Base-by-base conservation (phyloP, 1,140 invertebrate species). In the Drosophila setifemur region DNA sequence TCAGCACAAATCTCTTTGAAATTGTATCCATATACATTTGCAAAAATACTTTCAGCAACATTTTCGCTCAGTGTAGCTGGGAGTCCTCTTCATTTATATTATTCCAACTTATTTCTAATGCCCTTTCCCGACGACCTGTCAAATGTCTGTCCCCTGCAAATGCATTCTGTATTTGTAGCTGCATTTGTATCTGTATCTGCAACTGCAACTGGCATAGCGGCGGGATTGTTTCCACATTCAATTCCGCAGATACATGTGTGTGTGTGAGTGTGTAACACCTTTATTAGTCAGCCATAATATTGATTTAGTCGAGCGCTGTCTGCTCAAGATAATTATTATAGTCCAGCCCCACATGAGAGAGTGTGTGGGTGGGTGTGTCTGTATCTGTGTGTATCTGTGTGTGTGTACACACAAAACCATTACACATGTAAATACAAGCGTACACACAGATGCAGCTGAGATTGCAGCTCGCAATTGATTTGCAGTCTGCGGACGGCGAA, bases 301-400 rank as follows among this genome's bases (percentile, higher is more conserved):
- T 85, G 81, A 85, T 85, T 85, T 86, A 77, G 75, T 75, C 74
- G 79, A 85, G 79, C 71, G 77, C 72, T 64, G 60, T 68, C 57
- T 82, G 73, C 77, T 82, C 54, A 82, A 82, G 77, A 81, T 82
- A 82, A 82, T 82, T 83, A 82, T 82, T 72, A 68, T 43, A 70
- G 50, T 53, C 25, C 39, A 19, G 31, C 8, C 44, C 9, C 37
- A 28, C 19, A 2, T 73, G 29, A 14, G 29, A 40, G 23, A 16
- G 4, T 23, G 11, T 35, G 39, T 43, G 28, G 23, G 12, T 33
- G 14, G 43, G 21, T 28, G 35, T 16, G n/a, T n/a, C n/a, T n/a
- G n/a, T n/a, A n/a, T n/a, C n/a, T n/a, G n/a, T n/a, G n/a, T n/a
- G n/a, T n/a, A n/a, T n/a, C n/a, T n/a, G 9, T 31, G 19, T 53